Conservation (phyloP, 2,113 vertebrate genomes). For the Eudyptes chrysolophus region DNA sequence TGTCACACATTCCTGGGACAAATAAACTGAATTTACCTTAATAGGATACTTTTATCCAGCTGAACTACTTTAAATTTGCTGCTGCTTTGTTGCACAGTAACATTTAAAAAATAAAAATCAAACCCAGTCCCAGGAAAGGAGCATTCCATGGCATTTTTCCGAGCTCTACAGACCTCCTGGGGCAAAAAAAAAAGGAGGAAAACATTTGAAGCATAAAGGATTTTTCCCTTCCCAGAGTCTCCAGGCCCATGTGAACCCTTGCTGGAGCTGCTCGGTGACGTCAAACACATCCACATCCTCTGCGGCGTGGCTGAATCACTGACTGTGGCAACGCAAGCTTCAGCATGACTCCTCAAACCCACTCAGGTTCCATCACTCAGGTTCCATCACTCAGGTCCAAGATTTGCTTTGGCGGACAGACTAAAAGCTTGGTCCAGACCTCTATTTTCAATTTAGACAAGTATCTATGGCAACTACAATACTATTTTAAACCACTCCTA, state of each 20-base stretch:
- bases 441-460: background rate
- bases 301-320: background rate
- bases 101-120: background rate
- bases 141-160: background rate
- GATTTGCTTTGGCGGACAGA: background rate
- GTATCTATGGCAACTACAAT: background rate
- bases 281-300: background rate
- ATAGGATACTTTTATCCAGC: background rate
- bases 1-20: slow-evolving; percentile 22
- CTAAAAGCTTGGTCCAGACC: background rate
- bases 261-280: background rate
- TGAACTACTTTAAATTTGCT: slow-evolving; percentile 8
- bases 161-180: background rate
- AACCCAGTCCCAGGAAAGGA: background rate
- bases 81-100: background rate
- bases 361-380: background rate
- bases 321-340: background rate
- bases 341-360: background rate
- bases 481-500: slow-evolving; percentile 21
- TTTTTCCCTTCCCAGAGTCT: background rate
- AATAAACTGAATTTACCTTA: slow-evolving; percentile 18
- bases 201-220: background rate
- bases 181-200: background rate
- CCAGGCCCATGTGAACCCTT: background rate
- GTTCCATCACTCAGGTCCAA: background rate